phyloP scores from a whole-genome alignment of 2,113 vertebrate species.

The Phoxinus phoxinus region DNA sequence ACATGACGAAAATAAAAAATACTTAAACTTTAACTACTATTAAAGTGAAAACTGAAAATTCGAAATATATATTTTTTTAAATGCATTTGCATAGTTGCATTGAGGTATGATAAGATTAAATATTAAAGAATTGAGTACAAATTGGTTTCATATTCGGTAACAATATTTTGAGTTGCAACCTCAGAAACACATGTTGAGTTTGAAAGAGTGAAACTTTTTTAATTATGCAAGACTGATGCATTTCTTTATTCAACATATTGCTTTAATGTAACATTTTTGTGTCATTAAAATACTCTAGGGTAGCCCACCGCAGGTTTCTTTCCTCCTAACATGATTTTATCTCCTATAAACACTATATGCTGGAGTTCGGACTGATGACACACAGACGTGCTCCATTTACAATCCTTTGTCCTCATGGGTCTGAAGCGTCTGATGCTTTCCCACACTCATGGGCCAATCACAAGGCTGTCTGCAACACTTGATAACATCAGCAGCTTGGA shows the following conservation, averaged over 20 bases:
- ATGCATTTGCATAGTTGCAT: too few relatives aligned
- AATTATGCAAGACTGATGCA: not conserved
- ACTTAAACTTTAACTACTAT: not conserved
- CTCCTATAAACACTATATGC: conserved; percentile 31
- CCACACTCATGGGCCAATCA: conserved; percentile 61
- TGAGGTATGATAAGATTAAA: not conserved
- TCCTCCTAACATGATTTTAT: not conserved
- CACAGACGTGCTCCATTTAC: conserved; percentile 46
- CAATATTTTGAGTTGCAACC: not conserved
- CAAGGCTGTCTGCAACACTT: conserved; percentile 44
- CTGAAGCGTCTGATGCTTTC: conserved; percentile 56
- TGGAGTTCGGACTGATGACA: conserved; percentile 42
- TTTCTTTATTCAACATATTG: not conserved
- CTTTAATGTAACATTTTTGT: not conserved
- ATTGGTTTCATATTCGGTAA: not conserved
- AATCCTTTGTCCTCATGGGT: conserved; percentile 57
- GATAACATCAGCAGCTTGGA: conserved; percentile 61
- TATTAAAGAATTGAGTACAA: not conserved
- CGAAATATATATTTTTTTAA: too few relatives aligned
- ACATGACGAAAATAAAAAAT: not conserved
- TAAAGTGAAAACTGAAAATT: not conserved
- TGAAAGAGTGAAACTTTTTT: not conserved
- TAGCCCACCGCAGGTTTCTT: not conserved
- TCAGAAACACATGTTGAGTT: not conserved
- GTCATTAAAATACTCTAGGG: not conserved